Percentiles rank a stretch among this genome's conserved stretches.
phyloP scores from a whole-genome alignment of 2,888 invertebrate genomes.

The Neoitamus cyanurus region DNA sequence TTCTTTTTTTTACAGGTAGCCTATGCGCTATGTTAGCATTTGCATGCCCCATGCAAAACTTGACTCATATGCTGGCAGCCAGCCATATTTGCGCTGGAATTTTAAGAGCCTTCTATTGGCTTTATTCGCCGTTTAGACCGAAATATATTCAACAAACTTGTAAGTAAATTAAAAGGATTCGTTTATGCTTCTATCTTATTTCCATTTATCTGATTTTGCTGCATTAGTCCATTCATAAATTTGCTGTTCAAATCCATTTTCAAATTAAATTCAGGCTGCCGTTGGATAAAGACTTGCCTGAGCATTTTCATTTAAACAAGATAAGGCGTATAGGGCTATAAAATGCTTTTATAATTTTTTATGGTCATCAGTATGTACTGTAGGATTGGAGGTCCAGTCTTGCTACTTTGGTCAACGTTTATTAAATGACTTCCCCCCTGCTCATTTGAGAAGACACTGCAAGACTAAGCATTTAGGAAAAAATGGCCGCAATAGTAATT shows the following conservation, averaged over 20 bases:
- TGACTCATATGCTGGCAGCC: slow-evolving; percentile 66
- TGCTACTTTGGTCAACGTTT: no score
- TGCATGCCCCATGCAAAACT: slow-evolving; percentile 69
- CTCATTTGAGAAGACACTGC: no score
- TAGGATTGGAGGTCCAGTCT: no score
- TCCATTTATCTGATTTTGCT: no score
- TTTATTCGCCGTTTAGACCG: slow-evolving; percentile 64
- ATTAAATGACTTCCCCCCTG: no score
- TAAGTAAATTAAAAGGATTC: slow-evolving; percentile 53
- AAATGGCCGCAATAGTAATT: no score
- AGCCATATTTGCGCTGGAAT: slow-evolving; percentile 62
- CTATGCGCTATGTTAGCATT: slow-evolving; percentile 70
- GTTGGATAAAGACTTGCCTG: background rate
- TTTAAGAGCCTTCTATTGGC: slow-evolving; percentile 63
- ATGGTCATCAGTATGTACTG: no score
- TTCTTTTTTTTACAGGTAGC: slow-evolving; percentile 63
- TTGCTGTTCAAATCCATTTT: background rate
- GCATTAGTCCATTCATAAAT: no score
- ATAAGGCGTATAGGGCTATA: no score
- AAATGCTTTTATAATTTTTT: no score
- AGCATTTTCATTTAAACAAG: no score
- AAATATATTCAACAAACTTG: slow-evolving; percentile 63
- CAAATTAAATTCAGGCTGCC: background rate
- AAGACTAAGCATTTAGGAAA: no score
- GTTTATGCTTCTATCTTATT: background rate